Evolutionary conservation across 2,113 vertebrate species (phyloP).

Genomic region (Hucho hucho): DNA sequence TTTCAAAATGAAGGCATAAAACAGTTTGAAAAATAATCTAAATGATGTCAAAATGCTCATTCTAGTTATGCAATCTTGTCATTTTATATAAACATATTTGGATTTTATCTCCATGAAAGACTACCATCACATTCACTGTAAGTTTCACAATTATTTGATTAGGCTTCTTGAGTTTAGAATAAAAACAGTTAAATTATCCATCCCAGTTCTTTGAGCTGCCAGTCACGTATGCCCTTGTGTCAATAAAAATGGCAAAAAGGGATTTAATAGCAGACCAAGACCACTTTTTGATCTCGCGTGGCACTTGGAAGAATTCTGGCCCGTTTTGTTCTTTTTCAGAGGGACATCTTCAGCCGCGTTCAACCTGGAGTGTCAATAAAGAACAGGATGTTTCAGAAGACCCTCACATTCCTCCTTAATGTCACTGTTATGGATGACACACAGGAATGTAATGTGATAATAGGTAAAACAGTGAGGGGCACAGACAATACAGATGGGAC

Average conservation of each 20-base stretch:
- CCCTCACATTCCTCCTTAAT: slow-evolving; percentile 24
- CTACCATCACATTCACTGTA: not conserved
- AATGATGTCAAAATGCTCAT: not conserved
- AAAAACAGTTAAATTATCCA: not conserved
- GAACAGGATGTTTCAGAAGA: slow-evolving; percentile 53
- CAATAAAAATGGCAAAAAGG: not conserved
- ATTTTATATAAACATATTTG: not conserved
- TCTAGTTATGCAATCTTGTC: not conserved
- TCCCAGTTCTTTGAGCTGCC: not conserved
- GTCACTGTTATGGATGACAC: slow-evolving; percentile 18
- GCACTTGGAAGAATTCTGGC: slow-evolving; percentile 20
- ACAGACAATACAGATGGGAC: slow-evolving; percentile 33
- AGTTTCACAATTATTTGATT: not conserved
- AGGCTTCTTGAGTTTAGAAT: not conserved
- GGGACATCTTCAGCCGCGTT: slow-evolving; percentile 47
- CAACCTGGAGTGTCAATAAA: slow-evolving; percentile 52
- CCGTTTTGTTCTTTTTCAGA: slow-evolving; percentile 51
- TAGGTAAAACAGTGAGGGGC: slow-evolving; percentile 41
- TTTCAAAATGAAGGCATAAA: not conserved
- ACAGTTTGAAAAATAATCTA: not conserved
- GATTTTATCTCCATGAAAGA: not conserved
- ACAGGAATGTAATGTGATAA: slow-evolving; percentile 56
- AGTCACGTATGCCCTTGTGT: not conserved
- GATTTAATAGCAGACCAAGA: not conserved
- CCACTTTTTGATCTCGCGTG: slow-evolving; percentile 9